phyloP scores from a whole-genome alignment of 2,113 vertebrate genomes.

The Cyphomyrus discorhynchus region DNA sequence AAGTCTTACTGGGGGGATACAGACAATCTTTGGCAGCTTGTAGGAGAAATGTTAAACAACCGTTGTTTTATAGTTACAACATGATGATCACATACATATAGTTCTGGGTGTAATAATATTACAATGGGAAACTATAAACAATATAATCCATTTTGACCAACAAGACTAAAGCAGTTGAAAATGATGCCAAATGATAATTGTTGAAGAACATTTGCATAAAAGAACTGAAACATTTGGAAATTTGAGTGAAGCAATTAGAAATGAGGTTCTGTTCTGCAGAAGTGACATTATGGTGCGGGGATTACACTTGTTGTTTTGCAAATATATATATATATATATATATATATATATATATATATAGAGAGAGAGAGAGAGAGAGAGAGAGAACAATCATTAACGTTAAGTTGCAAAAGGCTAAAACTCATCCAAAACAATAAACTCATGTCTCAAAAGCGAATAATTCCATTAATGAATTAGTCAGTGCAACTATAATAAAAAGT shows the following conservation, averaged over 20 bases:
- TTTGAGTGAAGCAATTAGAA: too few relatives aligned
- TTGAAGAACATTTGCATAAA: background rate
- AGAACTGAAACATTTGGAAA: background rate
- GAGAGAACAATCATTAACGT: background rate
- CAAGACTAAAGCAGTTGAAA: background rate
- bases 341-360: too few relatives aligned
- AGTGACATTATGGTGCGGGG: too few relatives aligned
- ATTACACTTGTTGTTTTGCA: too few relatives aligned
- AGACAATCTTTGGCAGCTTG: background rate
- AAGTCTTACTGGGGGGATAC: background rate
- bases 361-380: background rate
- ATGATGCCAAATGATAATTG: background rate
- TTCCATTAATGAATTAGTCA: background rate
- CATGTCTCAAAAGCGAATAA: background rate
- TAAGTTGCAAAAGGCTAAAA: background rate
- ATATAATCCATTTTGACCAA: background rate
- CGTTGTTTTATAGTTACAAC: background rate
- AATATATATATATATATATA: too few relatives aligned
- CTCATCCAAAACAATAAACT: background rate
- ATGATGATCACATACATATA: too few relatives aligned
- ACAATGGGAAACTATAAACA: too few relatives aligned
- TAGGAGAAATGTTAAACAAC: background rate
- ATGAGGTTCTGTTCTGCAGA: too few relatives aligned
- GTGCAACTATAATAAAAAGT: background rate
- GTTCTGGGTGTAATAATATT: too few relatives aligned